A percentile compares a stretch with the other conserved stretches of the same genome.
These are phyloP conservation scores for Miniopterus natalensis DNA, from an alignment of 2,113 vertebrate genomes.

Conservation along the genomic window DNA sequence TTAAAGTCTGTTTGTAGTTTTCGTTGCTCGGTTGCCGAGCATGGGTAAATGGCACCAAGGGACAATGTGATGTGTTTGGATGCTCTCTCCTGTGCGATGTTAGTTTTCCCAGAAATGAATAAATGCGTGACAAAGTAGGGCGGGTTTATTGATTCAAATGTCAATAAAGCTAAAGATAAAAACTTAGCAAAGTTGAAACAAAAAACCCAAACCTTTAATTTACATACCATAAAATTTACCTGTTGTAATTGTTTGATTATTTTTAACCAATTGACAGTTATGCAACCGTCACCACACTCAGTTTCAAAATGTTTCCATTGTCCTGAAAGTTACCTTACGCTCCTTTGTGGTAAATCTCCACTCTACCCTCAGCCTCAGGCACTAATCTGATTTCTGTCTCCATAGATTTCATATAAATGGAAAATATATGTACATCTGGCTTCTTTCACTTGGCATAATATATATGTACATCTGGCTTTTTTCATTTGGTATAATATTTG, in stretches of 20 bases:
- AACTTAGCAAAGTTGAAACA: slow-evolving; percentile 12
- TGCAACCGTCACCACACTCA: background rate
- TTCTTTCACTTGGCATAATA: background rate
- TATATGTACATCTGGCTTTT: background rate
- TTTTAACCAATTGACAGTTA: slow-evolving; percentile 33
- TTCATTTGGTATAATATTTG: background rate
- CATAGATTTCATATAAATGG: slow-evolving; percentile 18
- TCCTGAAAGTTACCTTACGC: background rate
- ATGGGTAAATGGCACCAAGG: background rate
- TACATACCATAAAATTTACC: background rate
- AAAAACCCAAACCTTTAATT: background rate
- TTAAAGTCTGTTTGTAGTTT: background rate
- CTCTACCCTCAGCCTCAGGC: background rate
- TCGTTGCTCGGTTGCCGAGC: background rate
- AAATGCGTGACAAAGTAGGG: background rate
- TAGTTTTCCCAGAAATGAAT: slow-evolving; percentile 20
- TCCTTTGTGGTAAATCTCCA: slow-evolving; percentile 7
- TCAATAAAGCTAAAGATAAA: slow-evolving; percentile 30
- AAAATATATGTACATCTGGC: background rate
- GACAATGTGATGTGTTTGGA: background rate
- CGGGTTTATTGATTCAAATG: background rate
- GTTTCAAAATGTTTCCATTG: slow-evolving; percentile 31
- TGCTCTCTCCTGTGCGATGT: background rate
- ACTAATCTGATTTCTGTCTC: slow-evolving; percentile 26
- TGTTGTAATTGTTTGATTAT: slow-evolving; percentile 12